Conservation (phyloP, 30 jellyfish, hydroid and myxozoan species). For the Turritopsis dohrnii region DNA sequence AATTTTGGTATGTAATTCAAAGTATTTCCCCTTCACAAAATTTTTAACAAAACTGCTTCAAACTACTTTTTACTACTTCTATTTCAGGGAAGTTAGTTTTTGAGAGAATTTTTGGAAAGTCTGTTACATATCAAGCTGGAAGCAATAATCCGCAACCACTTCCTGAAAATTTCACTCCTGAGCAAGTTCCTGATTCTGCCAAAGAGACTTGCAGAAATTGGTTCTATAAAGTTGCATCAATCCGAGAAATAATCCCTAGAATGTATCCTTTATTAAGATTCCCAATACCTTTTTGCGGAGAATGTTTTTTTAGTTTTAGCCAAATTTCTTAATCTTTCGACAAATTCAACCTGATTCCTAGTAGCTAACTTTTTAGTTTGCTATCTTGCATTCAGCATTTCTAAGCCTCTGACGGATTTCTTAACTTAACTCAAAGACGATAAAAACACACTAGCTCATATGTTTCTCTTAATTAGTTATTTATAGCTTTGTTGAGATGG, state of each 20-base stretch:
- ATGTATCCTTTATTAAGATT: conserved; percentile 80
- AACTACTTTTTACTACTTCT: background rate
- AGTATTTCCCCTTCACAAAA: background rate
- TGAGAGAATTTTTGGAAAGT: conserved; percentile 64
- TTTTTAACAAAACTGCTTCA: background rate
- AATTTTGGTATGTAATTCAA: conserved; percentile 72
- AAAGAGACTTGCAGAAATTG: conserved; percentile 98
- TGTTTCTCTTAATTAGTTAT: no score
- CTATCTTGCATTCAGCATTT: no score
- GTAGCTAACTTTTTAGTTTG: no score
- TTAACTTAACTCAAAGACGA: no score
- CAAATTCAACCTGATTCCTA: no score
- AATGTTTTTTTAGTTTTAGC: no score
- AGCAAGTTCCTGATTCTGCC: conserved; percentile 98
- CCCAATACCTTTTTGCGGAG: no score
- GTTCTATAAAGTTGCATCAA: conserved; percentile 97
- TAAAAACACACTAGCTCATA: no score
- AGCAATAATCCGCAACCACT: conserved; percentile 42
- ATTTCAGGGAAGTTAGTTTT: conserved; percentile 65
- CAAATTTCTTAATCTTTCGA: no score
- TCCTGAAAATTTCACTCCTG: conserved; percentile 92
- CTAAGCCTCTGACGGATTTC: no score
- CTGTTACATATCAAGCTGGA: conserved; percentile 53
- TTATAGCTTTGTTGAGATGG: conserved; percentile 90
- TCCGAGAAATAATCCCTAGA: conserved; percentile 91